A percentile compares a stretch with the other conserved stretches of the same genome.
Conservation (phyloP, 2,113 vertebrate genomes). For the Gulo gulo region DNA sequence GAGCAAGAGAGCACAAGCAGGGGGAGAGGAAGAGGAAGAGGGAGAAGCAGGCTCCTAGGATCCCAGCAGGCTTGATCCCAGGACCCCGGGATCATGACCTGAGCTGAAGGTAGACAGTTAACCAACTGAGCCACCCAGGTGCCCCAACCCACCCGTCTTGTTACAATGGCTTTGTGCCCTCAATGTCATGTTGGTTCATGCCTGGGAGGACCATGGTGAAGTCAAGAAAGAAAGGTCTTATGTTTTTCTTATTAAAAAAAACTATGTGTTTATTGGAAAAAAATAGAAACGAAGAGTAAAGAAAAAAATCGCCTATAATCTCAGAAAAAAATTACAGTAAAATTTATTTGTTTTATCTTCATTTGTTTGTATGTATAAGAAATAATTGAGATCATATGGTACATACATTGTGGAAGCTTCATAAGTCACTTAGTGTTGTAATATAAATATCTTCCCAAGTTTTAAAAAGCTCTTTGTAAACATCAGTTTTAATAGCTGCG, state of each 20-base stretch:
- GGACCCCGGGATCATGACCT: too few relatives aligned
- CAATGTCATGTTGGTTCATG: neutral
- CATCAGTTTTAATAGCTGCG: conserved; percentile 3
- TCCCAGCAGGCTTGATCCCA: too few relatives aligned
- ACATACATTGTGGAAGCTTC: neutral
- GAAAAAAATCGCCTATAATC: neutral
- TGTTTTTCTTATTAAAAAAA: neutral
- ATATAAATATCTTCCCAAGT: conserved; percentile 22
- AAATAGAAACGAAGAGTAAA: neutral
- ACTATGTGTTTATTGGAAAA: neutral
- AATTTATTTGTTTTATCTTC: neutral
- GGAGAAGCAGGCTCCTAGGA: too few relatives aligned
- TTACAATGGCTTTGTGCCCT: neutral
- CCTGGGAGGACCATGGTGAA: neutral
- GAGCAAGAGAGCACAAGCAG: too few relatives aligned
- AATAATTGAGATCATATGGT: neutral
- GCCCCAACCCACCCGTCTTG: neutral
- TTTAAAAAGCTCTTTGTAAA: conserved; percentile 42
- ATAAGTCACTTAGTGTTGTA: neutral
- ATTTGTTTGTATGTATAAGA: neutral
- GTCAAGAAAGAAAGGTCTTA: neutral
- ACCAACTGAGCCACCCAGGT: too few relatives aligned
- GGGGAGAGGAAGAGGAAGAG: too few relatives aligned
- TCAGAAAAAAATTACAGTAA: neutral
- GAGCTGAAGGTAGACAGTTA: too few relatives aligned